Percentiles rank a stretch among this genome's conserved stretches.
phyloP scores from a whole-genome alignment of 2,888 invertebrate species.

The Nymphalis urticae region DNA sequence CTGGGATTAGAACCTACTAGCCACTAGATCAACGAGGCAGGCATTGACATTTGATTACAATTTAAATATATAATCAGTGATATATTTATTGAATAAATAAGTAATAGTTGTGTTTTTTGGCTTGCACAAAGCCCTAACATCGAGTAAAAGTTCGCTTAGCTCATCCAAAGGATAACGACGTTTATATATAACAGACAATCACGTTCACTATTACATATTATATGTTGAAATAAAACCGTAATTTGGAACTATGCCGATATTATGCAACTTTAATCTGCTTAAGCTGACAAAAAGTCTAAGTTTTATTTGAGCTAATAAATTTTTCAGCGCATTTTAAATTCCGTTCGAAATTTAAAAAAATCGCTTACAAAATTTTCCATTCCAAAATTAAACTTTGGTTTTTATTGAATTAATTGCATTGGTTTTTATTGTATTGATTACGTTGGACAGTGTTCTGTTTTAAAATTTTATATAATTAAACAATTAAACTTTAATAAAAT shows the following conservation, averaged over 20 bases:
- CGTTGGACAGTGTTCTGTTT: neutral
- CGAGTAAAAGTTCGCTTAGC: neutral
- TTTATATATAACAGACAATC: conserved; percentile 1
- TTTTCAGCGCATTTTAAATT: conserved; percentile 12
- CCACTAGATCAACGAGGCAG: too few species aligned
- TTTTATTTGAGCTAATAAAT: conserved; percentile 23
- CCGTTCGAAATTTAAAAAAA: neutral
- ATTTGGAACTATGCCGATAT: conserved; percentile 29
- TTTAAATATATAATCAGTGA: too few species aligned
- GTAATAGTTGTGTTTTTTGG: too few species aligned
- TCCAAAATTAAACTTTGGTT: conserved; percentile 1
- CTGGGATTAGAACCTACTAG: too few species aligned
- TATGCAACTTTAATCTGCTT: conserved; percentile 11
- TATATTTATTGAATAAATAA: too few species aligned
- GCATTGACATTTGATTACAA: too few species aligned
- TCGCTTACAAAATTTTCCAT: neutral
- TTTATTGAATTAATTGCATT: neutral
- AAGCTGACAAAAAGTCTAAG: conserved; percentile 24
- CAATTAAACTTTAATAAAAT: too few species aligned
- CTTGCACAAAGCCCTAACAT: too few species aligned
- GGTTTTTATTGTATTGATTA: neutral
- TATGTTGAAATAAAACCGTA: conserved; percentile 19
- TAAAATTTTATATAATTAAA: neutral
- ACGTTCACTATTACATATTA: conserved; percentile 6
- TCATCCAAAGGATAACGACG: neutral